These are phyloP conservation scores for Escarpia spicata DNA, from an alignment of 2,888 invertebrate genomes.

Conservation along the genomic window DNA sequence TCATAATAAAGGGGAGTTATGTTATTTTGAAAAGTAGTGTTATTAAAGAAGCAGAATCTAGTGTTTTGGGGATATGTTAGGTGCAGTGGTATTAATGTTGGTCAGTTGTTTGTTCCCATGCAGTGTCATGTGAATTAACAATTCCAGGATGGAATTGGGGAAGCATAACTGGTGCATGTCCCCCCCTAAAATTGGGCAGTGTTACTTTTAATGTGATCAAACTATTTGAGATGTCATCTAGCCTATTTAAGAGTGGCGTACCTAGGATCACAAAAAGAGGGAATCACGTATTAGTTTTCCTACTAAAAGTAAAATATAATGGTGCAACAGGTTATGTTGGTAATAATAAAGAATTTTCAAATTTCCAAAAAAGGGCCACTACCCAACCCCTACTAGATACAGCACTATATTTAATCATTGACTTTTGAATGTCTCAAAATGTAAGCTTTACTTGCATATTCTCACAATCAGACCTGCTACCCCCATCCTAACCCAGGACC, in stretches of 20 bases:
- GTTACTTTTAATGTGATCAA: not conserved
- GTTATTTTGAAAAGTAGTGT: not conserved
- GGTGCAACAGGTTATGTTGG: no score
- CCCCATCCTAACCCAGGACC: not conserved
- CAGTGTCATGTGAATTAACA: not conserved
- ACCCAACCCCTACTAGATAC: no score
- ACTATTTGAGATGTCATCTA: not conserved
- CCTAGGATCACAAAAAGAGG: no score
- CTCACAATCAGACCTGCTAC: not conserved
- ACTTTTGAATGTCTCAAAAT: not conserved
- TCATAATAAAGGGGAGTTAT: not conserved
- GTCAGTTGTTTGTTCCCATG: not conserved
- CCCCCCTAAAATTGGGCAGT: not conserved
- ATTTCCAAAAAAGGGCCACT: no score
- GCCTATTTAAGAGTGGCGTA: no score
- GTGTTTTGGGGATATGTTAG: not conserved
- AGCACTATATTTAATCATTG: not conserved
- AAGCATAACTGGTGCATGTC: not conserved
- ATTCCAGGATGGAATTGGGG: not conserved
- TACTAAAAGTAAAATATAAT: no score
- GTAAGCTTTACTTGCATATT: not conserved
- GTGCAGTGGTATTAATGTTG: not conserved
- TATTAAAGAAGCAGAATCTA: not conserved
- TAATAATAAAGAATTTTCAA: no score
- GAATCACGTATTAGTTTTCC: no score